A percentile compares a stretch with the other conserved stretches of the same genome.
Conservation (phyloP, 2,888 invertebrate genomes). For the Amphipoea oculea region DNA sequence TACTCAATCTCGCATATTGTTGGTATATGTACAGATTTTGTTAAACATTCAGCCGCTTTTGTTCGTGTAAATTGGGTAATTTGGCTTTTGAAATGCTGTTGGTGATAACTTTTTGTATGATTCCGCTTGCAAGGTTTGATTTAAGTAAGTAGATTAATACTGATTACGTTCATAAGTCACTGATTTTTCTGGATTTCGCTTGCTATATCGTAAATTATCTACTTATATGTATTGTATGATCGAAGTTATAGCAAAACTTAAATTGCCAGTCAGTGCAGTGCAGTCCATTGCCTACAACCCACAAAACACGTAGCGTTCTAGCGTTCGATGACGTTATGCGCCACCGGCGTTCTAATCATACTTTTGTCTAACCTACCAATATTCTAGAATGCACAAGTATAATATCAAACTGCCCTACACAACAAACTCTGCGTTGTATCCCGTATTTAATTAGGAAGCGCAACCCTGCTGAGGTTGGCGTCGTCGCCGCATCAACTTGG, state of each 20-base stretch:
- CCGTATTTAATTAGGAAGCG: conserved; percentile 55
- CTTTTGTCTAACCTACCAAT: background rate
- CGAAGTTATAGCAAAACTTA: background rate
- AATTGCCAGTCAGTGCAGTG: background rate
- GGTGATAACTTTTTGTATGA: conserved; percentile 14
- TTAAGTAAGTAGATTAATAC: background rate
- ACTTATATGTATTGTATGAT: background rate
- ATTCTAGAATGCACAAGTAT: background rate
- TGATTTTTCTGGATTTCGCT: background rate
- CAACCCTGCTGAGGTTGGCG: conserved; percentile 39
- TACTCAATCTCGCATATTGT: conserved; percentile 59
- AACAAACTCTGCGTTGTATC: conserved; percentile 25
- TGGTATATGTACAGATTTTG: conserved; percentile 39
- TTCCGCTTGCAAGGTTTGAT: background rate
- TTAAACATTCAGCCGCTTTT: conserved; percentile 42
- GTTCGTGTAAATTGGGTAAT: conserved; percentile 25
- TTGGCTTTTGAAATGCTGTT: conserved; percentile 20
- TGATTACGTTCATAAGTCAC: background rate
- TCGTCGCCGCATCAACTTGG: conserved; percentile 55
- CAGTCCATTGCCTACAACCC: background rate
- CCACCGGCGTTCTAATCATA: background rate
- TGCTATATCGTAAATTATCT: background rate
- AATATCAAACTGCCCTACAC: background rate
- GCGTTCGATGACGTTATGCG: background rate
- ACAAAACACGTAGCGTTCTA: background rate